Evolutionary conservation across 2,113 vertebrate species (phyloP), one percentile per base, ranked within the genome.

Genomic region (Menura novaehollandiae): DNA sequence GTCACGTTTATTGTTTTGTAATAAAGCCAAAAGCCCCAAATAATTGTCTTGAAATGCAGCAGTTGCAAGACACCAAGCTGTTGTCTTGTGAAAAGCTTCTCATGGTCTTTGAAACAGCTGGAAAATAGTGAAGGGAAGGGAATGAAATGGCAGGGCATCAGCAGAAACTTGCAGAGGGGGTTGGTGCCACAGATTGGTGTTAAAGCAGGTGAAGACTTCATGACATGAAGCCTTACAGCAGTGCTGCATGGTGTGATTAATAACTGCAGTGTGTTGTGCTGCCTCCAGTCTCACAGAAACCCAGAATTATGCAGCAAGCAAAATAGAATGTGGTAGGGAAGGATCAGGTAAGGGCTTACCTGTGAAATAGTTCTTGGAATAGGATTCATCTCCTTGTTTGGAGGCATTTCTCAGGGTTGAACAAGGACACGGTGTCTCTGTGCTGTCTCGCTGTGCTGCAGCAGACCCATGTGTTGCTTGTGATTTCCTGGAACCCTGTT

Each of bases 401-500:
- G 60, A 67, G 53, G 28, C 3, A 3, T 55, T 95, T 84, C 20
- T 51, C 5, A 23, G 33, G 32, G 23, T 30, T 4, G 9, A n/a
- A 58, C 0, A 7, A 79, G 85, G 74, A 33, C 10, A 0, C 0
- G 15, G 39, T 43, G 63, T 55, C 15, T 46, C 30, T 35, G 3
- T 14, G 35, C 22, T 51, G 23, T 23, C 4, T 49, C 23, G 51
- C 28, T 41, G 10, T 0, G 4, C 67, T 68, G 46, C 74, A 51
- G 94, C 62, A 69, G 52, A 24, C 13, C 33, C 8, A 0, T 0
- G 2, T 16, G 32, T 30, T 75, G 39, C 27, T 4, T 28, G 47
- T 3, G 22, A 15, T 59, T 30, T 26, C 27, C 79, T 68, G 32
- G 46, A 53, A 14, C 13, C 2, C 2, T 2, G 7, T 39, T 71